phyloP scores from a whole-genome alignment of 2,113 vertebrate species.

The Lipophrys pholis region DNA sequence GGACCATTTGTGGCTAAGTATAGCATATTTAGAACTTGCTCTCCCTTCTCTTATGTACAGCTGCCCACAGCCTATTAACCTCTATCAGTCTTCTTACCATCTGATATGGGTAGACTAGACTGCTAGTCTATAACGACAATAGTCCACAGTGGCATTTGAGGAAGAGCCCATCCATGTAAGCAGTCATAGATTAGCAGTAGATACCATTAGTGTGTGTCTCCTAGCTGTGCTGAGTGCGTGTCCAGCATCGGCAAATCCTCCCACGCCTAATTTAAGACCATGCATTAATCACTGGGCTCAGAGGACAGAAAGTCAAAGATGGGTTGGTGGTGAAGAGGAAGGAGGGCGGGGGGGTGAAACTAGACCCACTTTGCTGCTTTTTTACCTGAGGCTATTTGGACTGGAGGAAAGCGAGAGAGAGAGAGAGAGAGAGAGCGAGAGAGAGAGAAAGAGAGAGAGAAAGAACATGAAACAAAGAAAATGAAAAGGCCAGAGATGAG shows the following conservation, averaged over 20 bases:
- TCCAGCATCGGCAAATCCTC: constrained; percentile 77
- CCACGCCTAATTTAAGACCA: constrained; percentile 82
- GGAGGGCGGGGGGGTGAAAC: constrained; percentile 32
- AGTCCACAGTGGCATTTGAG: constrained; percentile 75
- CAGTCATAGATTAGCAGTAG: constrained; percentile 80
- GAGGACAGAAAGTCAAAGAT: constrained; percentile 85
- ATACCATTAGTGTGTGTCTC: constrained; percentile 78
- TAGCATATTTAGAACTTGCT: constrained; percentile 55
- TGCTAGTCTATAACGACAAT: constrained; percentile 74
- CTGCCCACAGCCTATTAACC: constrained; percentile 68
- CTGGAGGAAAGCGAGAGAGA: constrained; percentile 57
- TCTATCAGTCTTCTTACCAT: constrained; percentile 73
- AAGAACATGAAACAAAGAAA: constrained; percentile 49
- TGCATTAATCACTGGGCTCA: constrained; percentile 81
- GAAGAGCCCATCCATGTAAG: constrained; percentile 80
- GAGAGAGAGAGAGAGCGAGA: constrained; percentile 8
- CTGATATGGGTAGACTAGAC: constrained; percentile 72
- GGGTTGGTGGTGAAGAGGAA: constrained; percentile 43
- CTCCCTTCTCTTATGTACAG: constrained; percentile 15
- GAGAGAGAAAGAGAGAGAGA: background rate
- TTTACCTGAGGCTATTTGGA: constrained; percentile 85
- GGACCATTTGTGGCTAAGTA: constrained; percentile 37
- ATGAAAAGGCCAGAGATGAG: constrained; percentile 54
- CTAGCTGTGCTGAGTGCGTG: constrained; percentile 67
- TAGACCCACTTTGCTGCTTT: constrained; percentile 75